Conservation (phyloP, 2,888 invertebrate species). For the Andrena bucephala region DNA sequence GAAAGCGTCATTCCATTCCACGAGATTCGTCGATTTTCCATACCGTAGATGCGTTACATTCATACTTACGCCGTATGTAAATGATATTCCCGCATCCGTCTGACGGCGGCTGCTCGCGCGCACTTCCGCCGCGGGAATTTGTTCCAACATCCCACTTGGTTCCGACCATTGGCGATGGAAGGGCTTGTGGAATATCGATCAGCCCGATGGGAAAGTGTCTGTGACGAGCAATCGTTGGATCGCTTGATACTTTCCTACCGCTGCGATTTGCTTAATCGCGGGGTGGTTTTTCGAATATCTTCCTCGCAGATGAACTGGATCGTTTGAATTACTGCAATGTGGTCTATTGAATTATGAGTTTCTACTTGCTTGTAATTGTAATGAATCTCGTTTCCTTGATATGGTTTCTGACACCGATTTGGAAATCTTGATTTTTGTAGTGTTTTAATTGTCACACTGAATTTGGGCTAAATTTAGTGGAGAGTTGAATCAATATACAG, state of each 20-base stretch:
- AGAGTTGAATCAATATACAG: no score
- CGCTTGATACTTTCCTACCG: background rate
- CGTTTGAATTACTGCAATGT: background rate
- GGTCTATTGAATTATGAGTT: no score
- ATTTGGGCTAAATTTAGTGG: no score
- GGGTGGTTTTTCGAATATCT: no score
- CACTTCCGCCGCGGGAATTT: conserved; percentile 31
- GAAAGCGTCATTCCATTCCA: conserved; percentile 30
- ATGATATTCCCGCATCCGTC: conserved; percentile 44
- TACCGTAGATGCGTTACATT: conserved; percentile 16
- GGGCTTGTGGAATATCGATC: conserved; percentile 45
- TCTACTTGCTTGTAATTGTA: no score
- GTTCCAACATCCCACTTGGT: conserved; percentile 27
- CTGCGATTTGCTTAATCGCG: background rate
- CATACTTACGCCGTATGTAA: conserved; percentile 49
- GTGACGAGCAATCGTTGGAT: conserved; percentile 8
- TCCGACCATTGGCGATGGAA: conserved; percentile 14
- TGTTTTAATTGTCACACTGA: no score
- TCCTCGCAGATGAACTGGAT: background rate
- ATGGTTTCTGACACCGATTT: no score
- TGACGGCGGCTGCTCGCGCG: conserved; percentile 24
- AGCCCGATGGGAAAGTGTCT: background rate
- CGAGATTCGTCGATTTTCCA: conserved; percentile 17
- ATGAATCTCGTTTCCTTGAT: no score
- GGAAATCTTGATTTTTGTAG: no score